phyloP scores from a whole-genome alignment of 2,797 vertebrate genomes.

The Thunnus albacares region DNA sequence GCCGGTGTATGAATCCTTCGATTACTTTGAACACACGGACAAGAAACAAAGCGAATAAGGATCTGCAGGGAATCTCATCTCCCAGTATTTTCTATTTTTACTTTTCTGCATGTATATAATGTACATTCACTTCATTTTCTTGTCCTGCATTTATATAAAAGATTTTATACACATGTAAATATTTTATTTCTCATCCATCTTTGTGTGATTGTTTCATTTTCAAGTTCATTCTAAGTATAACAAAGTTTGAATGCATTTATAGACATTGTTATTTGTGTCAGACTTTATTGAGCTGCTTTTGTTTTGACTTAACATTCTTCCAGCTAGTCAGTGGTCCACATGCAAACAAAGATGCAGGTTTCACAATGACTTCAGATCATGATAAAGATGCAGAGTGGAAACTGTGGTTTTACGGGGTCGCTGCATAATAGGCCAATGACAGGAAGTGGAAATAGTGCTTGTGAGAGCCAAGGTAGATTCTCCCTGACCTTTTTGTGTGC shows the following conservation, averaged over 20 bases:
- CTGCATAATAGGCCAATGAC: slow-evolving; percentile 53
- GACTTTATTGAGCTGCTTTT: not conserved
- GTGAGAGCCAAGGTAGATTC: not conserved
- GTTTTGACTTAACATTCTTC: not conserved
- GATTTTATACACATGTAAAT: slow-evolving; percentile 30
- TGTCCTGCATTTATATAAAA: not conserved
- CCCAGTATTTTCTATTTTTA: rapidly evolving
- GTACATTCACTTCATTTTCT: not conserved
- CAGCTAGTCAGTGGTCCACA: not conserved
- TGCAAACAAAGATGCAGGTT: slow-evolving; percentile 10
- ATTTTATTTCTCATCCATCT: not conserved
- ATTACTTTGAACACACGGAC: slow-evolving; percentile 68
- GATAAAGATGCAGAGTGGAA: slow-evolving; percentile 45
- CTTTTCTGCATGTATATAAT: slow-evolving; percentile 32
- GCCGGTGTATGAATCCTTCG: slow-evolving; percentile 69
- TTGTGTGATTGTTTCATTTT: not conserved
- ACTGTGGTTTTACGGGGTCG: slow-evolving; percentile 16
- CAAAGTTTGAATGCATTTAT: not conserved
- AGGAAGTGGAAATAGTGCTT: slow-evolving; percentile 70
- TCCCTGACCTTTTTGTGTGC: not conserved
- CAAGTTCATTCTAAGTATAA: not conserved
- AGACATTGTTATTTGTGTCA: not conserved
- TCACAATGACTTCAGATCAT: not conserved
- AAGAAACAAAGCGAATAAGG: slow-evolving; percentile 52
- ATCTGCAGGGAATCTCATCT: not conserved